Conservation (phyloP, 2,888 invertebrate species). For the Anoplius nigerrimus region DNA sequence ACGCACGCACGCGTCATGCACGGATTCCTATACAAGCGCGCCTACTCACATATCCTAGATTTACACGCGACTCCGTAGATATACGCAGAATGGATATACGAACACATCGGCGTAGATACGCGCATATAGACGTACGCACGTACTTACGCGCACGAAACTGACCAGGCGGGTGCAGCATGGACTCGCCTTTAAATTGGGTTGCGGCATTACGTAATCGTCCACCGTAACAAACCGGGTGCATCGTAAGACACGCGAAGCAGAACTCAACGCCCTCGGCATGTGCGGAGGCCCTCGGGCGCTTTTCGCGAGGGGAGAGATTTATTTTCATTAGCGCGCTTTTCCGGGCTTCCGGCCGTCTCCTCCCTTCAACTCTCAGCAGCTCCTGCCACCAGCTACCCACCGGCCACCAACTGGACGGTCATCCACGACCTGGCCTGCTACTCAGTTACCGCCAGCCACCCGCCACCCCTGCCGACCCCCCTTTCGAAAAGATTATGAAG, state of each 20-base stretch:
- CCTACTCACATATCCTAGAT: no score
- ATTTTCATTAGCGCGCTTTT: conserved; percentile 42
- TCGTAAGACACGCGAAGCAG: conserved; percentile 41
- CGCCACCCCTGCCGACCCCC: no score
- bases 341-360: background rate
- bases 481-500: conserved; percentile 32
- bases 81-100: no score
- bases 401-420: no score
- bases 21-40: no score
- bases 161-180: background rate
- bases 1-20: no score
- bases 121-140: background rate
- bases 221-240: conserved; percentile 39
- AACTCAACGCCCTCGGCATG: conserved; percentile 21
- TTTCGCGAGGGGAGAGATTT: conserved; percentile 35
- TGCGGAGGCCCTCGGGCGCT: background rate
- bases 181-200: conserved; percentile 34
- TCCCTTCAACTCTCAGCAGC: background rate
- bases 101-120: background rate
- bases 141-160: no score
- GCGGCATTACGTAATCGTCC: conserved; percentile 43
- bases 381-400: background rate
- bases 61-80: no score
- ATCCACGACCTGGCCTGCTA: background rate
- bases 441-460: background rate